phyloP scores from a whole-genome alignment of 92 coral and sea anemone genomes.

The Diadumene lineata region DNA sequence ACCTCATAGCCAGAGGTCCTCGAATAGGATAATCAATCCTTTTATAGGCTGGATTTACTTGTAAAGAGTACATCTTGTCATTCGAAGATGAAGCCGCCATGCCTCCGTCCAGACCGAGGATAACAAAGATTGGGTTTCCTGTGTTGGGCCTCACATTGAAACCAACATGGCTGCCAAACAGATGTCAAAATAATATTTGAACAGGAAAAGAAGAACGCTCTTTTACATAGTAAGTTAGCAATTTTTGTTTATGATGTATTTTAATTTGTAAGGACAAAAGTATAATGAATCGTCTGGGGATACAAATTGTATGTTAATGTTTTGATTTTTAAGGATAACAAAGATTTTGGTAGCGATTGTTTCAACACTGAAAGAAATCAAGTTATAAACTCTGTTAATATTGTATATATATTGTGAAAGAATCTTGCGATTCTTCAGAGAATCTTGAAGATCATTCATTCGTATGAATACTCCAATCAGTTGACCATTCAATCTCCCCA shows the following conservation, averaged over 20 bases:
- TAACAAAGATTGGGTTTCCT: slow-evolving; percentile 17
- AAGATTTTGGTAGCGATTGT: too few relatives aligned
- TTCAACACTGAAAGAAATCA: too few relatives aligned
- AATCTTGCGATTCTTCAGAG: too few relatives aligned
- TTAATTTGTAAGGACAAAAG: too few relatives aligned
- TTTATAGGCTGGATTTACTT: slow-evolving; percentile 57
- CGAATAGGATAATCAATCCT: slow-evolving; percentile 62
- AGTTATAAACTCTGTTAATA: too few relatives aligned
- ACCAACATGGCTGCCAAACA: not conserved
- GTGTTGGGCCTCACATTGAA: not conserved
- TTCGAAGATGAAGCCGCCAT: slow-evolving; percentile 3
- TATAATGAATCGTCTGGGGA: too few relatives aligned
- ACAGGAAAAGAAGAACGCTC: not conserved
- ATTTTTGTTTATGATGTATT: not conserved
- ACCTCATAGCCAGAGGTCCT: slow-evolving; percentile 61
- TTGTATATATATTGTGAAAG: too few relatives aligned
- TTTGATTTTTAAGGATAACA: too few relatives aligned
- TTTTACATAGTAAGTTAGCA: not conserved
- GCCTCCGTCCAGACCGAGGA: not conserved
- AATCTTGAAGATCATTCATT: too few relatives aligned
- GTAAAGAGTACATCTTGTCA: slow-evolving; percentile 21
- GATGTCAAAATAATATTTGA: not conserved
- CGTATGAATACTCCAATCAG: too few relatives aligned
- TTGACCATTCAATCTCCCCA: too few relatives aligned
- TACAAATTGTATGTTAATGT: too few relatives aligned